Conservation (phyloP, 2,888 invertebrate genomes). For the Calameuta idolon region DNA sequence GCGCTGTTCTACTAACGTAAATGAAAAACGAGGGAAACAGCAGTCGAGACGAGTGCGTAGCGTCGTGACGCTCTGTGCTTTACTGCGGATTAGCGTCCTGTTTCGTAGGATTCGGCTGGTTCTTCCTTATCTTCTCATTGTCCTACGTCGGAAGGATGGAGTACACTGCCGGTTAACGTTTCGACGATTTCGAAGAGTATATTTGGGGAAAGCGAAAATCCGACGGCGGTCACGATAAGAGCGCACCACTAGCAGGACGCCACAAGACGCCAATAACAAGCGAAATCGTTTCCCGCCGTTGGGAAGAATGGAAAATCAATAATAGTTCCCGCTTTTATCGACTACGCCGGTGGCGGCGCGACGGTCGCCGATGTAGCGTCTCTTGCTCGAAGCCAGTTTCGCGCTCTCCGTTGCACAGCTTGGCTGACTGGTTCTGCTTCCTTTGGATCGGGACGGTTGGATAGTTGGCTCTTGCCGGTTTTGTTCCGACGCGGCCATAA, state of each 20-base stretch:
- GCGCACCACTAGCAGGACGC: background rate
- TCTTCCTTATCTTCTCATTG: background rate
- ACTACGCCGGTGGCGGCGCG: conserved; percentile 37
- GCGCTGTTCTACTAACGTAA: background rate
- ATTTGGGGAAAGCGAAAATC: background rate
- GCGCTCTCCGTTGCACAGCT: background rate
- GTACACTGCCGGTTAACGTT: background rate
- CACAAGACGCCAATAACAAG: background rate
- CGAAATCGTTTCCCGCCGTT: conserved; percentile 48
- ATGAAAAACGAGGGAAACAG: background rate
- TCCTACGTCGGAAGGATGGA: background rate
- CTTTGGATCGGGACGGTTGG: background rate
- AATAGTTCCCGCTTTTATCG: conserved; percentile 59
- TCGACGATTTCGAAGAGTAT: background rate
- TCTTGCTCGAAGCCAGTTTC: conserved; percentile 15
- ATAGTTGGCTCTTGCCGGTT: background rate
- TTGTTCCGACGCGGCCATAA: background rate
- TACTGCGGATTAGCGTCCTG: background rate
- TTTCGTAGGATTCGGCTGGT: background rate
- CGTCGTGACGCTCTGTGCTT: background rate
- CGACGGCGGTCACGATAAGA: background rate
- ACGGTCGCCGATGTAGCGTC: conserved; percentile 12
- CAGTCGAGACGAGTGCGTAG: background rate
- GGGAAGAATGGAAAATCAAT: conserved; percentile 51
- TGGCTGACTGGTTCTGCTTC: background rate